phyloP scores from a whole-genome alignment of 2,113 vertebrate species.

The Hydrolagus affinis region DNA sequence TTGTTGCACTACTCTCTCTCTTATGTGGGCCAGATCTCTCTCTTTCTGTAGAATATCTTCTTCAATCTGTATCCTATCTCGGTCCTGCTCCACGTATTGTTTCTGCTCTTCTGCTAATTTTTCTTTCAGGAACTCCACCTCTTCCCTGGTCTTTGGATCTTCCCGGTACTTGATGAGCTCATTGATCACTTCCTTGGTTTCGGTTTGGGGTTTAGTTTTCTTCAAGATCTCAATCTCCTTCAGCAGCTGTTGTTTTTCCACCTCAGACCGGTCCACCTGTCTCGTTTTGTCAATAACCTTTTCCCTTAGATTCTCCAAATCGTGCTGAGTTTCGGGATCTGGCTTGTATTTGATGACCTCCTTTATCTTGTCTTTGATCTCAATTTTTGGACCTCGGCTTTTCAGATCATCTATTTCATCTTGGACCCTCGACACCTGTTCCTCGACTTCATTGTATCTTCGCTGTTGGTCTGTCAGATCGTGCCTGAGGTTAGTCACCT shows the following conservation, averaged over 20 bases:
- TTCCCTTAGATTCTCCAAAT: conserved; percentile 79
- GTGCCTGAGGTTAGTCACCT: conserved; percentile 83
- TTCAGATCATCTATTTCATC: conserved; percentile 65
- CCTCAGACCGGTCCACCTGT: conserved; percentile 73
- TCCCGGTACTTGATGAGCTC: conserved; percentile 85
- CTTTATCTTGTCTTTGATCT: conserved; percentile 84
- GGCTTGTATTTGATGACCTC: conserved; percentile 93
- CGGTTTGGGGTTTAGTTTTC: conserved; percentile 80
- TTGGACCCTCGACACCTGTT: conserved; percentile 69
- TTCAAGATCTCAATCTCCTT: conserved; percentile 84
- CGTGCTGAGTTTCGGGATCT: conserved; percentile 78
- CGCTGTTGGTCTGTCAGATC: conserved; percentile 87
- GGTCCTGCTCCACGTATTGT: conserved; percentile 78
- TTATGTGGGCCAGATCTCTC: conserved; percentile 76
- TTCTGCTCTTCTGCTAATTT: conserved; percentile 79
- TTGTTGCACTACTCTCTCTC: conserved; percentile 79
- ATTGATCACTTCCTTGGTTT: conserved; percentile 84
- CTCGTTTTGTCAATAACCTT: conserved; percentile 86
- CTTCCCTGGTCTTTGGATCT: conserved; percentile 83
- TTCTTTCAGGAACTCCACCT: conserved; percentile 70
- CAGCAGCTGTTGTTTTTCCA: conserved; percentile 83
- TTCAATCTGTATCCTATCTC: conserved; percentile 62
- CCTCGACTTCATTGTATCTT: conserved; percentile 64
- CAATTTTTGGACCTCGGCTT: conserved; percentile 77
- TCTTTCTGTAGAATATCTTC: conserved; percentile 76